Evolutionary conservation across 2,797 vertebrate genomes (phyloP).

Genomic region (Psittacula echo): DNA sequence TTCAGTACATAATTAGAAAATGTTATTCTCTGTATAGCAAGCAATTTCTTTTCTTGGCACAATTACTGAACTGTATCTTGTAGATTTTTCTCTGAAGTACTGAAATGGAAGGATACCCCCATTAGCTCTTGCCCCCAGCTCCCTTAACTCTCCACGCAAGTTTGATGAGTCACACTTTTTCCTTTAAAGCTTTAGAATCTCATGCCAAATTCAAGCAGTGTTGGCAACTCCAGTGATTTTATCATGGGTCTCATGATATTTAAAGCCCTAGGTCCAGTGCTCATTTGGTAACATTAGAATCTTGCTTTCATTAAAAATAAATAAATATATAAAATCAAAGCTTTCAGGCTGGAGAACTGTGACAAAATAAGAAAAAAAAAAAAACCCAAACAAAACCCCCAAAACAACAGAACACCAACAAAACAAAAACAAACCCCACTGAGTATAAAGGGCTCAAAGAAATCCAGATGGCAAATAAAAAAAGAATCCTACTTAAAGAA

Average conservation of each 20-base stretch:
- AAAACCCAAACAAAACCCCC: not conserved
- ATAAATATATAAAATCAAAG: conserved; percentile 62
- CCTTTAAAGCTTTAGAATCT: conserved; percentile 53
- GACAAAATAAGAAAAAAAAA: not conserved
- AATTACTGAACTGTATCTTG: conserved; percentile 31
- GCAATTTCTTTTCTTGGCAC: conserved; percentile 44
- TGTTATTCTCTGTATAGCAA: conserved; percentile 21
- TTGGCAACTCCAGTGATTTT: conserved; percentile 56
- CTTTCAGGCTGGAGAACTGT: not conserved
- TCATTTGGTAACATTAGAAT: conserved; percentile 53
- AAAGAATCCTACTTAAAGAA: not conserved
- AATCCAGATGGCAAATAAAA: conserved; percentile 9
- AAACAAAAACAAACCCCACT: not conserved
- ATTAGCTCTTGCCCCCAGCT: conserved; percentile 50
- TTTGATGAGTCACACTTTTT: conserved; percentile 64
- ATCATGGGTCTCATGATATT: conserved; percentile 55
- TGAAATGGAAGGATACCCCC: conserved; percentile 57
- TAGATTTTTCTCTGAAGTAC: conserved; percentile 58
- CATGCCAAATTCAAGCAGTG: conserved; percentile 55
- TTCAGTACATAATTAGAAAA: conserved; percentile 24
- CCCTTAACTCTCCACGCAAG: conserved; percentile 60
- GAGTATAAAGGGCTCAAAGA: not conserved
- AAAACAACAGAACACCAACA: not conserved
- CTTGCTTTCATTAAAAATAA: conserved; percentile 49
- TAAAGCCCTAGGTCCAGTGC: conserved; percentile 18